Evolutionary conservation across 37 sponge, comb jelly and placozoan genomes (phyloP), one percentile per base, ranked within the genome.

Genomic region (Petrosia ficiformis): DNA sequence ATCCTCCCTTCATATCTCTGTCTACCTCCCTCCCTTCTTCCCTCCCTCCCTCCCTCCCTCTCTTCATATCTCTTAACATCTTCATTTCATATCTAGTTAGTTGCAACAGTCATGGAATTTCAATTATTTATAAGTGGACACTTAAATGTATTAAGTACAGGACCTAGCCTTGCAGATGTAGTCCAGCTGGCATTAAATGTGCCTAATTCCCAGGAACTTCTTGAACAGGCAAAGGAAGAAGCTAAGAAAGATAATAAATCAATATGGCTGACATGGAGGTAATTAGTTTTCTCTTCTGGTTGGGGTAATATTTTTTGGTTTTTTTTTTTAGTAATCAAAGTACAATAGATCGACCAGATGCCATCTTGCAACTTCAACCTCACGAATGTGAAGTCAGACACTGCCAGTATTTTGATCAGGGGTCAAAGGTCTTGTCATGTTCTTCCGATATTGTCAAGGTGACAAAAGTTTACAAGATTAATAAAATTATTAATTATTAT

Each of bases 41-140:
- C 30, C 72, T 10, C 44, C 54, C 31, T 25, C 59, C 38, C 35
- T 56, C 41, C 32, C 42, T 71, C 72, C 24, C 43, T 11, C 14
- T 16, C 16, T 19, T 48, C 68, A 2, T 41, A 30, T 2, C 4
- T 39, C 24, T 25, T 44, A 2, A 44, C 48, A 1, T 40, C 48
- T 3, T 41, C 2, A 2, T 25, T 39, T n/a, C 11, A 25, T 39
- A 2, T 39, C 42, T 44, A 86, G 86, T 86, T 74, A 42, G 26
- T 31, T 19, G 29, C 30, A 1, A 24, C 39, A 38, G 80, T 68
- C 2, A 67, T 60, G 61, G 68, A 79, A 58, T 86, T 86, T 58
- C 74, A 79, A 31, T 34, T 74, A 39, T 86, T 86, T 59, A 24
- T 86, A 64, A 80, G 75, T 74, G 74, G 75, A 16, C 80, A 86